Conservation (phyloP, 2,113 vertebrate species). For the Ictalurus punctatus region DNA sequence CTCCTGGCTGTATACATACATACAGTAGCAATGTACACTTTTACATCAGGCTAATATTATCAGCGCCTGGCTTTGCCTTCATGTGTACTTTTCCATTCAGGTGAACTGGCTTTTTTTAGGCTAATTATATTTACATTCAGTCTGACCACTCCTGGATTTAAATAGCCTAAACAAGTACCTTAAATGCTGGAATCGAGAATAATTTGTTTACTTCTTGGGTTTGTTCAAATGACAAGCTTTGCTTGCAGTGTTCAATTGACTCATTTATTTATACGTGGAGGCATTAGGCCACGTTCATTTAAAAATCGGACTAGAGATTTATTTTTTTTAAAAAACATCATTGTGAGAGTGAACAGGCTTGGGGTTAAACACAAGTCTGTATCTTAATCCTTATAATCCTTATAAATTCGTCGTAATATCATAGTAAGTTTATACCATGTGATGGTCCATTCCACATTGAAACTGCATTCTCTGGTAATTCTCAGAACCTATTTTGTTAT, state of each 20-base stretch:
- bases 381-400: not conserved
- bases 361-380: not conserved
- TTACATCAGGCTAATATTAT: not conserved
- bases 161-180: not conserved
- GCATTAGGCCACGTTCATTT: not conserved
- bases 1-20: too few species aligned
- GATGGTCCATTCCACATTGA: not conserved
- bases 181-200: not conserved
- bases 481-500: not conserved
- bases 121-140: not conserved
- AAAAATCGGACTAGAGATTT: not conserved
- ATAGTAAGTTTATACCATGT: not conserved
- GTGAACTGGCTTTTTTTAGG: not conserved
- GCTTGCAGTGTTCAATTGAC: not conserved
- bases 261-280: not conserved
- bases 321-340: not conserved
- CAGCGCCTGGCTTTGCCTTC: not conserved
- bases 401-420: not conserved
- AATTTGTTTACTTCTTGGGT: not conserved
- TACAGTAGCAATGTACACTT: not conserved
- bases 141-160: not conserved
- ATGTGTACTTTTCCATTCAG: not conserved
- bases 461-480: not conserved
- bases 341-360: not conserved
- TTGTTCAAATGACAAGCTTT: not conserved